These are phyloP conservation scores for Tarsius wallacei DNA, from an alignment of 2,797 vertebrate species.

Conservation along the genomic window DNA sequence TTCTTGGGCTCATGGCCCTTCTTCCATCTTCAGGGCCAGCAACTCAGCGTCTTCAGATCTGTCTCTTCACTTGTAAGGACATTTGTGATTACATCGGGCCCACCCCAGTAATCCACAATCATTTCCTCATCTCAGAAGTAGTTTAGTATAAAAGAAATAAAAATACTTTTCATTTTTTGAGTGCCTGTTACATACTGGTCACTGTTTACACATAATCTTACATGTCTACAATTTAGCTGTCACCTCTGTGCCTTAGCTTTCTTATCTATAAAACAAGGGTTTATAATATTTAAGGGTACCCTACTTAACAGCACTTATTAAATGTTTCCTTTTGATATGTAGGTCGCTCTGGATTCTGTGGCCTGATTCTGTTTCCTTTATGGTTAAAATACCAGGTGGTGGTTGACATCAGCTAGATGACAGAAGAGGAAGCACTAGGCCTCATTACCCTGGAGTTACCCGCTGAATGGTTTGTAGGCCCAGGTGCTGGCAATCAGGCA, in stretches of 20 bases:
- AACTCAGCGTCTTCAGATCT: neutral
- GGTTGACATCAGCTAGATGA: neutral
- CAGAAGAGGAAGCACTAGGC: neutral
- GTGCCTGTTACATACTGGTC: neutral
- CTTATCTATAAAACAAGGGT: neutral
- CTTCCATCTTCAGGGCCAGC: neutral
- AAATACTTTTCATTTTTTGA: neutral
- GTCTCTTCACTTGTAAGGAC: neutral
- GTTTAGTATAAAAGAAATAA: slow-evolving; percentile 17
- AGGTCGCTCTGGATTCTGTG: neutral
- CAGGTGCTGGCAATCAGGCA: neutral
- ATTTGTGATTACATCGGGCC: neutral
- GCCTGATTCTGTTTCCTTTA: neutral
- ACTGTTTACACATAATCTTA: neutral
- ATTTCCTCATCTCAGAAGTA: neutral
- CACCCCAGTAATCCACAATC: neutral
- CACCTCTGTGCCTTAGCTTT: neutral
- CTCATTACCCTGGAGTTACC: neutral
- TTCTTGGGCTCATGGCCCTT: neutral
- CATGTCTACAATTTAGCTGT: neutral
- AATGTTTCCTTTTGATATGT: neutral
- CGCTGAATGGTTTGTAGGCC: neutral
- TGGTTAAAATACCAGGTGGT: neutral
- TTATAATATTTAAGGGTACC: neutral
- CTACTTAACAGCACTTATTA: neutral